These are phyloP conservation scores for Styela clava DNA, from an alignment of 23 tunicate species.

Conservation along the genomic window DNA sequence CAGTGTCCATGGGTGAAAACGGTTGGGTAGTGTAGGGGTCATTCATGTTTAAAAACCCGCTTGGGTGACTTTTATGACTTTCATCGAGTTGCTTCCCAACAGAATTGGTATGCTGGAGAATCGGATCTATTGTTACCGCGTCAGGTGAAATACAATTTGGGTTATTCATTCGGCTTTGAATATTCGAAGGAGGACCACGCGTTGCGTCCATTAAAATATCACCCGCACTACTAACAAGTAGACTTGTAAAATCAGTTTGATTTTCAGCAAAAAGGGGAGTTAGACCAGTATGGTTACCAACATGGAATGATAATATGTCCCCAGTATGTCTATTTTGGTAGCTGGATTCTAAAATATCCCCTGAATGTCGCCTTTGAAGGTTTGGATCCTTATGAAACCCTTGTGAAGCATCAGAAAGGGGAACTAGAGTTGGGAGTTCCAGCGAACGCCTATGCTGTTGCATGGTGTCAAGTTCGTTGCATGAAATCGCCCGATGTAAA, in stretches of 20 bases:
- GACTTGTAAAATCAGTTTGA: conserved; percentile 60
- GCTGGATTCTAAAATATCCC: conserved; percentile 19
- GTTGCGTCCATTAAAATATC: conserved; percentile 87
- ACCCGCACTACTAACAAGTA: conserved; percentile 81
- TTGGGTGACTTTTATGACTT: conserved; percentile 2
- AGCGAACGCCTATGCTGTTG: conserved; percentile 20
- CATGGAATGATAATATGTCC: conserved; percentile 8
- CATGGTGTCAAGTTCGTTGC: conserved; percentile 3
- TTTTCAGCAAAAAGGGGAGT: not conserved
- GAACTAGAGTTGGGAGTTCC: conserved; percentile 1
- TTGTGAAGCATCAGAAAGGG: not conserved
- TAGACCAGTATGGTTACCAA: conserved; percentile 2
- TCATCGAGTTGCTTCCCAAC: conserved; percentile 14
- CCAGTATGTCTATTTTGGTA: conserved; percentile 23
- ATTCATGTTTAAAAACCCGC: conserved; percentile 34
- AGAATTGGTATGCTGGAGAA: not conserved
- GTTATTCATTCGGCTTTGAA: conserved; percentile 10
- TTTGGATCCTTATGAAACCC: not conserved
- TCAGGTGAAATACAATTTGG: conserved; percentile 15
- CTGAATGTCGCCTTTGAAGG: conserved; percentile 26
- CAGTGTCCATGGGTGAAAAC: conserved; percentile 88
- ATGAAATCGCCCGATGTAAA: conserved; percentile 3
- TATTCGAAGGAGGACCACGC: conserved; percentile 55
- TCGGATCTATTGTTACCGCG: conserved; percentile 14
- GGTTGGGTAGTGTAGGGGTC: conserved; percentile 64